These are phyloP conservation scores for Nomada ruficornis DNA, from an alignment of 2,888 invertebrate species.

Conservation along the genomic window DNA sequence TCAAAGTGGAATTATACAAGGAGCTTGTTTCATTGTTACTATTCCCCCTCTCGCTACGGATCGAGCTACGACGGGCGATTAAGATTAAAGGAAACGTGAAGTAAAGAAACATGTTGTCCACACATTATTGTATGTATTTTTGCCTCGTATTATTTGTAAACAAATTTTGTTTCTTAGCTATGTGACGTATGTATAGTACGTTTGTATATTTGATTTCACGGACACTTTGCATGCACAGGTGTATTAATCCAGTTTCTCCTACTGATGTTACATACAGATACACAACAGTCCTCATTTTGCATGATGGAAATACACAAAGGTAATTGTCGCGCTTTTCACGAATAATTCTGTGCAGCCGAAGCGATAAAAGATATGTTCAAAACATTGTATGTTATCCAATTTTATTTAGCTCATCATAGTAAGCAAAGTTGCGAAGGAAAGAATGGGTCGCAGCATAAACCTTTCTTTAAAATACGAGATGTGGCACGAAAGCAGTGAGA, in stretches of 20 bases:
- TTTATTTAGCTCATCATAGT: too few species aligned
- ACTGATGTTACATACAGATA: neutral
- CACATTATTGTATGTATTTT: slow-evolving; percentile 50
- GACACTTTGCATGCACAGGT: neutral
- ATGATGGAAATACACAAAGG: too few species aligned
- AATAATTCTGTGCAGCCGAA: too few species aligned
- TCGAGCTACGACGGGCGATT: slow-evolving; percentile 15
- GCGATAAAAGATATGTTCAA: too few species aligned
- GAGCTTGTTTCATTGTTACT: slow-evolving; percentile 11
- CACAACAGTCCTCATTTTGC: too few species aligned
- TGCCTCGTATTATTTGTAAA: slow-evolving; percentile 55
- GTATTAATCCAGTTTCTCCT: neutral
- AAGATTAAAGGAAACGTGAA: slow-evolving; percentile 12
- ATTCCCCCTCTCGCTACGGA: slow-evolving; percentile 9
- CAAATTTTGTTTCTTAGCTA: slow-evolving; percentile 55
- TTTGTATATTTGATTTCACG: slow-evolving; percentile 7
- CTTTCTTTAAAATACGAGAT: too few species aligned
- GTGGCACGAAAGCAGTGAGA: too few species aligned
- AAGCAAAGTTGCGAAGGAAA: too few species aligned
- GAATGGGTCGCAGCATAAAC: too few species aligned
- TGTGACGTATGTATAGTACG: slow-evolving; percentile 8
- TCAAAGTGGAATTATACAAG: slow-evolving; percentile 6
- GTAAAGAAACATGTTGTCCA: slow-evolving; percentile 25
- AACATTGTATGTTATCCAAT: too few species aligned
- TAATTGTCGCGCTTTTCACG: too few species aligned